Base-by-base conservation (phyloP, 1,140 invertebrate species). In the Anthonomus grandis region DNA sequence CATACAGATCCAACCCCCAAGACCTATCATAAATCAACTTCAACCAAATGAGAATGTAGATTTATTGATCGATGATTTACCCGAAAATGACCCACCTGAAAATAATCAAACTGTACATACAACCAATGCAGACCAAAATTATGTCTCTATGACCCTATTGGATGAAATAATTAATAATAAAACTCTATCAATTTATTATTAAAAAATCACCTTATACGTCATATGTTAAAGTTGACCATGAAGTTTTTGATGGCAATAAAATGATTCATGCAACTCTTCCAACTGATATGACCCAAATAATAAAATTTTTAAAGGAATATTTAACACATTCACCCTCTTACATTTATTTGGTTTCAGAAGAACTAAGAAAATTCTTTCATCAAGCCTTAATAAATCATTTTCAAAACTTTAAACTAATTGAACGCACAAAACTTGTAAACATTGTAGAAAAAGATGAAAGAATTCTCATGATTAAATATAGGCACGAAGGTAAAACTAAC, bases 401-500 rank as follows among this genome's bases (percentile, higher is more conserved):
- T 17, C 4, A 18, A 31, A 31, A 47, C 18, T 24, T 47, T 6
- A 47, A 47, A 47, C 24, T 47, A 27, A 31, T 47, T n/a, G 22
- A 47, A 31, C 15, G 24, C 17, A 13, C 45, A 31, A 47, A 47
- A 17, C 17, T 47, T 6, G 31, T 27, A 6, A 24, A 31, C 31
- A 27, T 27, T 31, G 24, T 27, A 15, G 24, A 47, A 12, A 24
- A n/a, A 24, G 22, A 47, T 10, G 22, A 47, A 27, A 9, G 22
- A n/a, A 18, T 15, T 15, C 10, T 27, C 25, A 24, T 47, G 45
- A 47, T 47, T 10, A 47, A 47, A 31, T 27, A 47, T 47, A 9
- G 24, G 6, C 45, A 23, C 13, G 48, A 60, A 27, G 59, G 23
- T 39, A 58, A 59, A 54, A 47, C 41, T 19, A 62, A 54, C 25